Evolutionary conservation across 2,888 invertebrate genomes (phyloP).

Genomic region (Polydrusus pterygomalis): DNA sequence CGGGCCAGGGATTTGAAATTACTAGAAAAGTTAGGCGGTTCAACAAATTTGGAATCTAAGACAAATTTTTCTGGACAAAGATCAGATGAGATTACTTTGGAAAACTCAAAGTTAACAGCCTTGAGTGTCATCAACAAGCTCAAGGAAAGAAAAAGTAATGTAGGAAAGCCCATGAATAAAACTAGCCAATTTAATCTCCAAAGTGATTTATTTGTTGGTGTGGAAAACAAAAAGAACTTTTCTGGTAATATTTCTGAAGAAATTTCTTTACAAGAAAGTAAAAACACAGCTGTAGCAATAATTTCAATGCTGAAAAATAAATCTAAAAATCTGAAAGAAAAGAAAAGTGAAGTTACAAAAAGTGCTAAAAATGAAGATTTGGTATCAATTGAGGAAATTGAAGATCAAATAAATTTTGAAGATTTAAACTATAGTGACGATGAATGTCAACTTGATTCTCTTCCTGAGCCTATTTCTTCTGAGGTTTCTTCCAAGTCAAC

Average conservation of each 20-base stretch:
- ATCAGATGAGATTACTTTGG: slow-evolving; percentile 60
- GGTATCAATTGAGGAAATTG: slow-evolving; percentile 40
- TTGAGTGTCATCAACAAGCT: slow-evolving; percentile 61
- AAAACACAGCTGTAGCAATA: slow-evolving; percentile 55
- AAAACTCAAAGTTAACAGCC: slow-evolving; percentile 62
- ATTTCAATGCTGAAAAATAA: slow-evolving; percentile 61
- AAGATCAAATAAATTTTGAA: slow-evolving; percentile 44
- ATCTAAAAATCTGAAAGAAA: not conserved
- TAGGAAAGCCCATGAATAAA: slow-evolving; percentile 21
- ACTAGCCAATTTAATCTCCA: slow-evolving; percentile 48
- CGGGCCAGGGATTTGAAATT: slow-evolving; percentile 78
- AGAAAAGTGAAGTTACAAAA: not conserved
- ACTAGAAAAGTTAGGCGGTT: slow-evolving; percentile 74
- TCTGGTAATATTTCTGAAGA: slow-evolving; percentile 52
- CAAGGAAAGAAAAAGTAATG: slow-evolving; percentile 56
- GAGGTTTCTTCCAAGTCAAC: slow-evolving; percentile 8
- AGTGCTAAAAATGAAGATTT: not conserved
- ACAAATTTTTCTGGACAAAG: slow-evolving; percentile 59
- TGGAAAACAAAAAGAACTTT: slow-evolving; percentile 54
- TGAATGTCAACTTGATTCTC: slow-evolving; percentile 9
- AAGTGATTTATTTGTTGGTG: slow-evolving; percentile 49
- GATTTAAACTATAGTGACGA: slow-evolving; percentile 49
- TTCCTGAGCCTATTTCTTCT: slow-evolving; percentile 4
- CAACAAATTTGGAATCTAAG: slow-evolving; percentile 56
- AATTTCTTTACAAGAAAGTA: slow-evolving; percentile 56